Base-by-base conservation (phyloP, 2,797 vertebrate genomes). In the Syndactyla subalaris region DNA sequence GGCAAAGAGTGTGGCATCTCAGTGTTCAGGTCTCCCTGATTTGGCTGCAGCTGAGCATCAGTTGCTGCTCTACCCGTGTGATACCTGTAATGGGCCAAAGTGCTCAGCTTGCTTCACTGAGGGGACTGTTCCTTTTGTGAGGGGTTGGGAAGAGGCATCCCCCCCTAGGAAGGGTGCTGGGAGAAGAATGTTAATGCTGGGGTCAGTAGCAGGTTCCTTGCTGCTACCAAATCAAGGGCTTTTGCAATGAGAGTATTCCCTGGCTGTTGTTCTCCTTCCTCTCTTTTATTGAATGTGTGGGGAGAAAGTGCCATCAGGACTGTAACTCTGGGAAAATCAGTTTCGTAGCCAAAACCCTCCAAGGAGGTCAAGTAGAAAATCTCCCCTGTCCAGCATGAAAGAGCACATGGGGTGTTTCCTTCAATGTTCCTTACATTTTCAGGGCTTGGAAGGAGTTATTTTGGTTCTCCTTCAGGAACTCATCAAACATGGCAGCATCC, bases 391-490 rank as follows among this genome's bases (percentile, higher is more conserved):
- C 72, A 55, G 34, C 7, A 4, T 23, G 51, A 39, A 89, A 61
- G 22, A 77, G 19, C 27, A 48, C 34, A 14, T 0, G 2, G 9
- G 9, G 12, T 48, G 43, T 6, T 45, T 73, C 45, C 55, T 59
- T 79, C 49, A 22, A 5, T 18, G 19, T 63, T 63, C 59, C 83
- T 98, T 98, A 99, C 99, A 95, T 97, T 90, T 96, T 98, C 86
- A 99, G 95, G 68, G 98, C 99, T 95, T 99, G 98, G 71, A 98
- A 90, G 0, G 98, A 98, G 66, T 97, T 98, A 95, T 97, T 98
- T 79, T 99, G 98, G 9, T 98, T 99, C 81, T 99, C 98, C 80
- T 98, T 98, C 85, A 99, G 98, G 94, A 99, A 98, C 85, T 98
- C 98, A 2, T 99, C 98, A 51, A 99, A 99, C 71, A 94, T 76